These are phyloP conservation scores for Eolophus roseicapilla DNA, from an alignment of 2,113 vertebrate genomes.

Conservation along the genomic window DNA sequence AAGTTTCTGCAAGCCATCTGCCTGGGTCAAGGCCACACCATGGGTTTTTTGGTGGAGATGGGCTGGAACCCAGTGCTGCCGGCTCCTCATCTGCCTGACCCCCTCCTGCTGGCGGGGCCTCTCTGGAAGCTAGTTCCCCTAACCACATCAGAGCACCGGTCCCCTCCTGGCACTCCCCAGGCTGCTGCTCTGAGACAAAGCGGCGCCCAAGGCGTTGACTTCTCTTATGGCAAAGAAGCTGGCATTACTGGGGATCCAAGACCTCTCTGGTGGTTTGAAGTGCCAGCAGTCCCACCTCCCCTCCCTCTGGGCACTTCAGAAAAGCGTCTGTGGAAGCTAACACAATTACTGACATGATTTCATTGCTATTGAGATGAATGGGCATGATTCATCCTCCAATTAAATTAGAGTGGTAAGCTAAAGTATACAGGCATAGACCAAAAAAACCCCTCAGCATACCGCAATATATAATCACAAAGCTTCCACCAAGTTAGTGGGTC, in stretches of 20 bases:
- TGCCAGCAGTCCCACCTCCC: not conserved
- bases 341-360: constrained; percentile 18
- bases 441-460: not conserved
- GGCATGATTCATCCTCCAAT: constrained; percentile 22
- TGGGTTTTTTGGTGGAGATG: not conserved
- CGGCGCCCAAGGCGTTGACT: not conserved
- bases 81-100: not conserved
- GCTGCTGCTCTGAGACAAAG: not conserved
- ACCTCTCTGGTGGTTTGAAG: not conserved
- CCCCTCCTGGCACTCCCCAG: fast-evolving
- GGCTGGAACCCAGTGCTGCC: not conserved
- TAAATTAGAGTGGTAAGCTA: not conserved
- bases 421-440: not conserved
- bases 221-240: not conserved
- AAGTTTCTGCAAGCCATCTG: constrained; percentile 4
- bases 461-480: not conserved
- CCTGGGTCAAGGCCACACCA: not conserved
- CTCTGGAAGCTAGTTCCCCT: not conserved
- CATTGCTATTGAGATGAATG: constrained; percentile 14
- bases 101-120: not conserved
- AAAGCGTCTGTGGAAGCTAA: not conserved
- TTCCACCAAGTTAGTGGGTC: not conserved
- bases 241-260: not conserved
- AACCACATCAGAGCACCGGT: not conserved
- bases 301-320: constrained; percentile 15